Base-by-base conservation (phyloP, 1,140 invertebrate species). In the Drosophila mojavensis region DNA sequence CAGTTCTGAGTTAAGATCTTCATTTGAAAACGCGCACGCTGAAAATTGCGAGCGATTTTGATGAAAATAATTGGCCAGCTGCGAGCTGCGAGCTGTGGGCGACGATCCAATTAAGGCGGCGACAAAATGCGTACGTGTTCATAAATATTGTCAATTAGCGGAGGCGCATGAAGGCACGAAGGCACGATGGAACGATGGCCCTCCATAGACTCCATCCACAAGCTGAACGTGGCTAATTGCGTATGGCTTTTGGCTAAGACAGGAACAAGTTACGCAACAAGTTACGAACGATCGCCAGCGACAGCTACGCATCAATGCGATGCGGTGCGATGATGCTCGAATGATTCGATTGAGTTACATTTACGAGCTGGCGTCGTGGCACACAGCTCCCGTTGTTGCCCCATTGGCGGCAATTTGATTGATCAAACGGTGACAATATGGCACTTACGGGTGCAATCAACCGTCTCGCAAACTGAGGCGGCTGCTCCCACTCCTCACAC, bases 141-240 rank as follows among this genome's bases (percentile, higher is more conserved):
- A 90, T 90, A 90, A 90, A 90, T 90, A 90, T 88, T 90, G 88
- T 91, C 88, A 90, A 90, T 90, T 90, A 90, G 84, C 71, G 79
- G 66, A 68, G 54, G 75, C 47, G 50, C 68, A 65, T 75, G 65
- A 69, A 63, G 76, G 74, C 79, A 20, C 51, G 6, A 17, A 9
- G 6, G 43, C 43, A 45, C 15, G n/a, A 15, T 15, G 41, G 41
- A n/a, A 5, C 64, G 61, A 60, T 43, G 59, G 53, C 58, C 36
- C 36, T 39, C 10, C 36, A 11, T 36, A 4, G 5, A 9, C 33
- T 10, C 33, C 33, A 7, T 33, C 33, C 6, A 33, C 6, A 39
- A 39, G 36, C 36, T 39, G 36, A 39, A 39, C 36, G 36, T 11
- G 39, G 72, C 80, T 88, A 88, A 89, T 89, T 89, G 83, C 64